Percentiles rank a stretch among this genome's conserved stretches.
Evolutionary conservation across 2,113 vertebrate genomes (phyloP).

Genomic region (Phycodurus eques): DNA sequence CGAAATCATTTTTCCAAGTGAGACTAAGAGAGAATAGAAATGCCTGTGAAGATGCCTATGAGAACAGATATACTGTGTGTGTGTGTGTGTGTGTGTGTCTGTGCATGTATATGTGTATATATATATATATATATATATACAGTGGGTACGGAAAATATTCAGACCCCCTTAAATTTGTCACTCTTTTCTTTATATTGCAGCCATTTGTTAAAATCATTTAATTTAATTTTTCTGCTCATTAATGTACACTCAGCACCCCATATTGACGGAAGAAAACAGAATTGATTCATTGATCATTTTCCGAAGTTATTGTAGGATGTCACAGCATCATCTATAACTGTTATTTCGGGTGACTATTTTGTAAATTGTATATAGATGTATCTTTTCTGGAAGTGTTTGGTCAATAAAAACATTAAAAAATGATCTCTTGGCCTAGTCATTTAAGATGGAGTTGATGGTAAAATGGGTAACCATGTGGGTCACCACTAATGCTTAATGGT

Average conservation of each 20-base stretch:
- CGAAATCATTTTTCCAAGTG: constrained; percentile 35
- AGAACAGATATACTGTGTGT: constrained; percentile 23
- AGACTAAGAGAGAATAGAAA: constrained; percentile 1
- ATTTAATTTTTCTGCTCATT: no score
- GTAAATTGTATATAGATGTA: not conserved
- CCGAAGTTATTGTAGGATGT: not conserved
- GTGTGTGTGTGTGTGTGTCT: no score
- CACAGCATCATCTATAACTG: not conserved
- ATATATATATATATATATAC: no score
- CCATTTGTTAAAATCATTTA: no score
- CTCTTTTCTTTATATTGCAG: no score
- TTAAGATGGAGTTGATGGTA: not conserved
- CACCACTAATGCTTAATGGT: no score
- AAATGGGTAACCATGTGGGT: not conserved
- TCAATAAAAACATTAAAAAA: not conserved
- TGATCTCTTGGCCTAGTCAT: no score
- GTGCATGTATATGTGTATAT: no score
- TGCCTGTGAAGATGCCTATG: not conserved
- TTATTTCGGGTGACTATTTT: not conserved
- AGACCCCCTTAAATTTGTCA: no score
- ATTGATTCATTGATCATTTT: not conserved
- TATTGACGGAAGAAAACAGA: no score
- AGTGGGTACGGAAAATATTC: no score
- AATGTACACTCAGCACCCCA: no score
- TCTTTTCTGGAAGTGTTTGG: constrained; percentile 1